Conservation (phyloP, 2,113 vertebrate species). For the Neomonachus schauinslandi region DNA sequence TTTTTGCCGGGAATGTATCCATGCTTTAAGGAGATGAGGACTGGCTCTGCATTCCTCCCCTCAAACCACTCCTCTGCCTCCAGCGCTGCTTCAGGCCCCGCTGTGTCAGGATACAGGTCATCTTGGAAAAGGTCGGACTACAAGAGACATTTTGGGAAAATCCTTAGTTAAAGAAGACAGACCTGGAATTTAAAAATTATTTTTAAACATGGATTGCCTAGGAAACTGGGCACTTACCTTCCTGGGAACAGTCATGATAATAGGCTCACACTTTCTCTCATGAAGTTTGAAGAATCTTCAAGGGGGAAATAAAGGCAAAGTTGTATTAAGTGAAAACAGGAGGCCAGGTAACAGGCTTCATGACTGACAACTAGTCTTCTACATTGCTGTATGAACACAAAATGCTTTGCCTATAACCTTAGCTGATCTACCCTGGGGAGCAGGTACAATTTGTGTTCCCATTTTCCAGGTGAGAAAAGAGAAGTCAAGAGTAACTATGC, state of each 20-base stretch:
- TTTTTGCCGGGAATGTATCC: constrained; percentile 96
- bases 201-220: background rate
- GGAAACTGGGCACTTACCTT: constrained; percentile 89
- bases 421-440: background rate
- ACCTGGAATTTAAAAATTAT: background rate
- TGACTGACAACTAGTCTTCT: background rate
- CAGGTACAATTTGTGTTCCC: background rate
- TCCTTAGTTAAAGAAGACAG: background rate
- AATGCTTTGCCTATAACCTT: too few species aligned
- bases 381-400: accelerated
- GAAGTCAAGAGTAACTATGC: background rate
- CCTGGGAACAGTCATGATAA: constrained; percentile 98
- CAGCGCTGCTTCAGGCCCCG: constrained; percentile 93
- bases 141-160: constrained; percentile 6
- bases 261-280: constrained; percentile 97
- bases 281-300: constrained; percentile 97
- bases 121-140: constrained; percentile 99
- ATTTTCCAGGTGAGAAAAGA: background rate
- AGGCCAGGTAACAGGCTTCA: background rate
- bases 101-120: constrained; percentile 96
- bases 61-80: constrained; percentile 98
- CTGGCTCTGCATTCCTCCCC: constrained; percentile 94
- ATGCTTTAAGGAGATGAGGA: constrained; percentile 96
- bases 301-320: constrained; percentile 43
- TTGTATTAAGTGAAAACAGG: background rate